Conservation (phyloP, 35 echinoderm and acorn worm genomes). For the Lytechinus variegatus region DNA sequence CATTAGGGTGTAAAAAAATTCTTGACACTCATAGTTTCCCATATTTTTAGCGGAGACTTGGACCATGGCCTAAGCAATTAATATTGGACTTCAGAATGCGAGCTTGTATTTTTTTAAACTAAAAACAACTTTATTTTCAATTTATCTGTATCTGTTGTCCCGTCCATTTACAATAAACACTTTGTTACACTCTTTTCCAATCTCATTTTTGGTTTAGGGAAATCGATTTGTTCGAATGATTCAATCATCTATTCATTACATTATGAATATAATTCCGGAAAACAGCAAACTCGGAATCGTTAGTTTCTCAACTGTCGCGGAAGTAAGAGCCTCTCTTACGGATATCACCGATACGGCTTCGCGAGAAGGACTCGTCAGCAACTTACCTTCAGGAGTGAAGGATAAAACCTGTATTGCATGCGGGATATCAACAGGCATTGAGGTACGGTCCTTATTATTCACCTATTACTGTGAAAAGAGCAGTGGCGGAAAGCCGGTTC, state of each 20-base stretch:
- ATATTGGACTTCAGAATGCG: no score
- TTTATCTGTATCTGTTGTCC: no score
- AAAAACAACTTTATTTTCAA: no score
- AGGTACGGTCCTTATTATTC: not conserved
- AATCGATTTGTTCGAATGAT: not conserved
- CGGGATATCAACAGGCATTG: not conserved
- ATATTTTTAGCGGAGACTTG: no score
- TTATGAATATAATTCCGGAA: not conserved
- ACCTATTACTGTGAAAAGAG: not conserved
- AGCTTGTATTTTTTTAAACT: no score
- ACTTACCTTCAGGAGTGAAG: not conserved
- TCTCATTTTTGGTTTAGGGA: not conserved
- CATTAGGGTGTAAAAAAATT: no score
- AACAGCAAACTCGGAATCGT: slow-evolving; percentile 10
- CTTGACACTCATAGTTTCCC: no score
- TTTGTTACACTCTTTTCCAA: no score
- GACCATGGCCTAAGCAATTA: no score
- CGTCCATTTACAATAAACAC: no score
- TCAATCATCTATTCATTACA: not conserved
- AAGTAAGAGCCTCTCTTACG: not conserved
- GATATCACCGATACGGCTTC: not conserved
- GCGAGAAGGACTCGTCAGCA: not conserved
- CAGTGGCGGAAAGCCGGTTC: no score
- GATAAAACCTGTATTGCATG: not conserved
- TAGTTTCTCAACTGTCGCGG: not conserved